Conservation (phyloP, 1,140 invertebrate genomes). For the Drosophila melanogaster region DNA sequence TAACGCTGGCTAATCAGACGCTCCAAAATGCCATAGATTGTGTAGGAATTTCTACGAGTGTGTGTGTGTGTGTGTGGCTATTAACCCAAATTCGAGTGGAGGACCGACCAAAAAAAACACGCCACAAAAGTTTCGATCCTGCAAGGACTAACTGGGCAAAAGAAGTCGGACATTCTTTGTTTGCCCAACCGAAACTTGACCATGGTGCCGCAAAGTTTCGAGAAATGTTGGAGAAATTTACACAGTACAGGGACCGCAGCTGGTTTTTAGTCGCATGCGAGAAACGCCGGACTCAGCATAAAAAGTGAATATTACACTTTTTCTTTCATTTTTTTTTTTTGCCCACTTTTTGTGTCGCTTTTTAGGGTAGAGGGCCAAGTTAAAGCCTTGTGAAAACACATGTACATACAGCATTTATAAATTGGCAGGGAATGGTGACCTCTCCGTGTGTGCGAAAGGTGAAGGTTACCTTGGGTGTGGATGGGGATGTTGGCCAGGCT, state of each 20-base stretch:
- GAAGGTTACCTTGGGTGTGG: slow-evolving; percentile 43
- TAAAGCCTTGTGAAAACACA: slow-evolving; percentile 50
- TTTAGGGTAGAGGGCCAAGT: slow-evolving; percentile 13
- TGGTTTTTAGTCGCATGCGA: slow-evolving; percentile 63
- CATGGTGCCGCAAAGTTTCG: slow-evolving; percentile 55
- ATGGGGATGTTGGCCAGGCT: slow-evolving; percentile 58
- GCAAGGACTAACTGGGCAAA: slow-evolving; percentile 27
- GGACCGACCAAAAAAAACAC: slow-evolving; percentile 15
- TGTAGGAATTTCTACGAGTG: slow-evolving; percentile 2
- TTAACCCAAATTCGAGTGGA: slow-evolving; percentile 33
- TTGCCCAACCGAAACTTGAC: slow-evolving; percentile 49
- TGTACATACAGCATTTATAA: slow-evolving; percentile 77
- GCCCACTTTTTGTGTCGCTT: neutral
- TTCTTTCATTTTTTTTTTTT: neutral
- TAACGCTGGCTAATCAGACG: slow-evolving; percentile 9
- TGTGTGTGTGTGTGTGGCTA: slow-evolving; percentile 22
- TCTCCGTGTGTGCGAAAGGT: slow-evolving; percentile 70
- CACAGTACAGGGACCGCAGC: slow-evolving; percentile 52
- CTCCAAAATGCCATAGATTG: neutral
- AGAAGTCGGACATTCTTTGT: slow-evolving; percentile 30
- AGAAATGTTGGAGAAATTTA: slow-evolving; percentile 19
- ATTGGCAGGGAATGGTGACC: slow-evolving; percentile 69
- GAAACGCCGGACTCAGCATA: slow-evolving; percentile 67
- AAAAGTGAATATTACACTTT: slow-evolving; percentile 80
- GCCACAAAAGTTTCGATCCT: slow-evolving; percentile 21